Base-by-base conservation (phyloP, 2,888 invertebrate genomes). In the Leucozona laternaria region DNA sequence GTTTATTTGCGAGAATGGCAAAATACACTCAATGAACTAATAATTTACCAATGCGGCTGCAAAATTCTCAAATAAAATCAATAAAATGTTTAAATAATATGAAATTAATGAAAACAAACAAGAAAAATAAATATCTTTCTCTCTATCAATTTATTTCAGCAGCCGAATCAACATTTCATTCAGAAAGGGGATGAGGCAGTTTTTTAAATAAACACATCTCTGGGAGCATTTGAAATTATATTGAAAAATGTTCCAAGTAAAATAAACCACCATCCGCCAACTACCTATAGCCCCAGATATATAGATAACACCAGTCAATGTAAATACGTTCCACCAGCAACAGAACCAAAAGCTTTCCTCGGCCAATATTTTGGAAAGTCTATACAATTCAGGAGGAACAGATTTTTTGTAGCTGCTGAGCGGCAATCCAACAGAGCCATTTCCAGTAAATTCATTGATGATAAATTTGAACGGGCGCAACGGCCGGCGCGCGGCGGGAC, bases 81-180 rank as follows among this genome's bases (percentile, higher is more conserved):
- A 88, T 81, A 88, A 88, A 88, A 76, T 86, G 86, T 86, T 86
- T 88, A 64, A 88, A 86, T 85, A 85, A 88, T 86, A 86, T 82
- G 76, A 50, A 81, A 50, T 75, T 72, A 79, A 79, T 73, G 72
- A 70, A 77, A 79, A 85, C 73, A 86, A 85, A 86, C 86, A 86
- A 76, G 20, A 43, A 31, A 48, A 66, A 48, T 31, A 28, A 8
- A 72, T 64, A 81, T 80, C 60, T 45, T 58, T 60, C 34, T 60
- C 34, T 55, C 58, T 79, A 68, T 85, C 77, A 73, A 58, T 78
- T 71, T 78, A 60, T 86, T 86, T 86, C 82, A 82, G 86, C 79
- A 50, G 37, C 31, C 70, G 13, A 55, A 71, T 22, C 80, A 77
- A 60, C 68, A 79, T 62, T 53, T n/a, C 25, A 31, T 53, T n/a